Evolutionary conservation across 2,113 vertebrate species (phyloP).

Genomic region (Brachyistius frenatus): DNA sequence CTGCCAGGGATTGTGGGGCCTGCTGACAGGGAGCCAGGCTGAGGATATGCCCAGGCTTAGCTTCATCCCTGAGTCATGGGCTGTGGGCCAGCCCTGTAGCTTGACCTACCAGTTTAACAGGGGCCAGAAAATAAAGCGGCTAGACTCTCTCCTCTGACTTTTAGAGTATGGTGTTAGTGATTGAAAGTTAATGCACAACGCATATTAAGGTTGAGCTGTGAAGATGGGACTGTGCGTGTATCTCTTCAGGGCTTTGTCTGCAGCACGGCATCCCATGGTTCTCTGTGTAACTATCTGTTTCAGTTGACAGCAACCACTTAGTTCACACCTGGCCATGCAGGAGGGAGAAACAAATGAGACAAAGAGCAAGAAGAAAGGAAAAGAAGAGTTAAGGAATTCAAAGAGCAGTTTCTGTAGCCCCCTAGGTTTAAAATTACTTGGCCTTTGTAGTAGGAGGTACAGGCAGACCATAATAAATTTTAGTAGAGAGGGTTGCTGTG

Average conservation of each 20-base stretch:
- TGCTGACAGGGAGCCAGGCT: slow-evolving; percentile 60
- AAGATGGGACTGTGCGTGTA: slow-evolving; percentile 17
- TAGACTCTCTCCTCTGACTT: slow-evolving; percentile 33
- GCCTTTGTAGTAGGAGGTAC: slow-evolving; percentile 40
- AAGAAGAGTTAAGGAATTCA: slow-evolving; percentile 28
- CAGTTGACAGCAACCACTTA: slow-evolving; percentile 44
- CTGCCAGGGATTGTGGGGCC: slow-evolving; percentile 38
- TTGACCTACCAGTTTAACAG: slow-evolving; percentile 44
- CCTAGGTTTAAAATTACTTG: slow-evolving; percentile 45
- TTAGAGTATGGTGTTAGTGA: slow-evolving; percentile 21
- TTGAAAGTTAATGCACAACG: slow-evolving; percentile 26
- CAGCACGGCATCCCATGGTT: background rate
- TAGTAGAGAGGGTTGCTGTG: slow-evolving; percentile 41
- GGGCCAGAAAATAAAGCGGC: slow-evolving; percentile 45
- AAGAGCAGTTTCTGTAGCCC: slow-evolving; percentile 22
- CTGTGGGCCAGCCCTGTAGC: slow-evolving; percentile 53
- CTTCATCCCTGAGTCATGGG: slow-evolving; percentile 55
- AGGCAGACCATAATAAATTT: slow-evolving; percentile 60
- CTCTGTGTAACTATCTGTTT: slow-evolving; percentile 44
- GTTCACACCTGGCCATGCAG: slow-evolving; percentile 37
- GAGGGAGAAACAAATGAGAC: slow-evolving; percentile 31
- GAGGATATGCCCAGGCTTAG: slow-evolving; percentile 68
- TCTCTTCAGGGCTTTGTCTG: slow-evolving; percentile 36
- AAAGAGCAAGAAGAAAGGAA: slow-evolving; percentile 3
- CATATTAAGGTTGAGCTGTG: slow-evolving; percentile 29